Conservation (phyloP, 2,888 invertebrate species). For the Mactromeris polynyma region DNA sequence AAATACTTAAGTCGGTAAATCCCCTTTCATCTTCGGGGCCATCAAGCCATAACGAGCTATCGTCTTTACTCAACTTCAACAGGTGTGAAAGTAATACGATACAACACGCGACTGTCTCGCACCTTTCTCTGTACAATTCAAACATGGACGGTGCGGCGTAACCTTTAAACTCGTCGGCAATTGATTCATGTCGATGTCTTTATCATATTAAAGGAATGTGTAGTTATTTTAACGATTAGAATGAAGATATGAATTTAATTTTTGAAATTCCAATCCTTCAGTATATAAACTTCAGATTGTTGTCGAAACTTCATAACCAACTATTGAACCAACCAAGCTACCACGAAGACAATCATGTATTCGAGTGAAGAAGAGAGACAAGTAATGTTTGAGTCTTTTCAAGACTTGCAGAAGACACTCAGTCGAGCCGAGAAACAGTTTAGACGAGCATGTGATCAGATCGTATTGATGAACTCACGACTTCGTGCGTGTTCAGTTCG, state of each 20-base stretch:
- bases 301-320: neutral
- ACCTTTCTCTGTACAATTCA: neutral
- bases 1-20: neutral
- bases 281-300: neutral
- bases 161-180: constrained; percentile 34
- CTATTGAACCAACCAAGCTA: neutral
- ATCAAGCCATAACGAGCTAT: neutral
- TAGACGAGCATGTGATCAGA: constrained; percentile 77
- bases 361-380: neutral
- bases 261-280: neutral
- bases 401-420: constrained; percentile 42
- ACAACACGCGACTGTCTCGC: constrained; percentile 16
- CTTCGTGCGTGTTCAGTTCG: constrained; percentile 71
- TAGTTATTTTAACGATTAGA: constrained; percentile 19
- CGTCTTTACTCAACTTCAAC: neutral
- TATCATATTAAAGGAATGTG: constrained; percentile 5
- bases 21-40: neutral
- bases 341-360: constrained; percentile 2
- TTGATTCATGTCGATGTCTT: neutral
- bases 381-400: constrained; percentile 16
- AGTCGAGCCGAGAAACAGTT: constrained; percentile 50
- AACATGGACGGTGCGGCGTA: neutral
- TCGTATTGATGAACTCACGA: constrained; percentile 74
- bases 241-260: neutral
- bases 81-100: constrained; percentile 6